Base-by-base conservation (phyloP, 1,140 invertebrate species). In the Panagrolaimus sp. region DNA sequence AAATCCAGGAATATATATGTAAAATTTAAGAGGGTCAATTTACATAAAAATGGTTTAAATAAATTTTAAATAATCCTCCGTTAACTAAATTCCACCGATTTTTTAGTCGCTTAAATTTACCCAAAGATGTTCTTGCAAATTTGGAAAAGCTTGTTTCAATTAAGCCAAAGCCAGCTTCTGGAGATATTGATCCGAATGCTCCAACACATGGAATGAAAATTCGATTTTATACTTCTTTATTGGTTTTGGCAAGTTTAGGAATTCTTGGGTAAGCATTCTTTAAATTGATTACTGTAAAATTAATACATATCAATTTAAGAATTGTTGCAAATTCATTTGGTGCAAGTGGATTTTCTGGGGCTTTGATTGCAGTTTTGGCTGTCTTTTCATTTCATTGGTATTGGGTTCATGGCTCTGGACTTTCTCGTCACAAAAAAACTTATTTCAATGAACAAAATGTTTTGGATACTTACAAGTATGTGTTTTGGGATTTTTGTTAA, bases 401-500 rank as follows among this genome's bases (percentile, higher is more conserved):
- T 28, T 28, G 21, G 28, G 21, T 58, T 45, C 63, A 28, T 43
- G 68, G 68, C 10, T 12, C 9, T 8, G 68, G 55, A 9, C 21
- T 69, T 9, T 28, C 55, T n/a, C 52, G 68, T 4, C 26, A 26
- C 7, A 10, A 46, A 24, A 44, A 32, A 15, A 46, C 68, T 17
- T 67, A 43, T 69, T 46, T 69, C 12, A 66, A 69, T 28, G 68
- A 47, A 28, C 15, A 26, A 21, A 69, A 69, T 46, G 68, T 69
- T 43, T 38, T 69, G 55, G 68, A 69, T 17, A 69, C 68, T 45
- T 69, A 69, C 44, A 63, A 66, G 58, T 47, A 32, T 1, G 45
- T 38, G 4, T 32, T n/a, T 26, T 38, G n/a, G n/a, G n/a, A n/a
- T n/a, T n/a, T n/a, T n/a, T n/a, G n/a, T n/a, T n/a, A n/a, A n/a